Percentiles rank a stretch among this genome's conserved stretches.
phyloP scores from a whole-genome alignment of 1,140 invertebrate genomes.

The Drosophila pseudoananassae region DNA sequence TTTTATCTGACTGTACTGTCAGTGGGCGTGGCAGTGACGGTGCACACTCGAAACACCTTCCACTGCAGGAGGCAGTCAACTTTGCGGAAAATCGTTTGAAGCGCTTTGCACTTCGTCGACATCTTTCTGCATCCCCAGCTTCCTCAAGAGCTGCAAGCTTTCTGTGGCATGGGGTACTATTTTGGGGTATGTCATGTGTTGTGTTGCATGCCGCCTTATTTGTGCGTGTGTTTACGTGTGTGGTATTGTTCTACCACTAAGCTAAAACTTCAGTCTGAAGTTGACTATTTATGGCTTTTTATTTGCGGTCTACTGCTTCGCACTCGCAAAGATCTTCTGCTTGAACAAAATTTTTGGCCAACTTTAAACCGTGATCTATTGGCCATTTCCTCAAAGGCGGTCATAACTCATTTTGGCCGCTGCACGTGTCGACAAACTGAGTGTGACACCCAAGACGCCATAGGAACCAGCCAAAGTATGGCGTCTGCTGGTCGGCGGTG shows the following conservation, averaged over 20 bases:
- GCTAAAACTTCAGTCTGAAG: constrained; percentile 56
- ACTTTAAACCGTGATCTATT: constrained; percentile 45
- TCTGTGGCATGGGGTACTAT: background rate
- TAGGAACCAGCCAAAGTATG: constrained; percentile 17
- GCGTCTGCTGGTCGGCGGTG: constrained; percentile 42
- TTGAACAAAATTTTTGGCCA: constrained; percentile 15
- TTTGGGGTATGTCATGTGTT: constrained; percentile 10
- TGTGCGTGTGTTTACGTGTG: constrained; percentile 17
- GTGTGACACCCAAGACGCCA: constrained; percentile 59
- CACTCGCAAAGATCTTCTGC: constrained; percentile 19
- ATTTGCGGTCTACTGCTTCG: constrained; percentile 37
- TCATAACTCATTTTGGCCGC: constrained; percentile 65
- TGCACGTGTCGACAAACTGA: constrained; percentile 61
- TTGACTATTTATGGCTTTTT: constrained; percentile 54
- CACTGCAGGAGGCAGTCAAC: constrained; percentile 78
- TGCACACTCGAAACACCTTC: constrained; percentile 71
- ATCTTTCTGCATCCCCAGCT: constrained; percentile 60
- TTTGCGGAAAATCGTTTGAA: constrained; percentile 83
- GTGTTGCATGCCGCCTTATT: constrained; percentile 4
- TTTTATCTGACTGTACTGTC: background rate
- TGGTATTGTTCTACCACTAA: constrained; percentile 57
- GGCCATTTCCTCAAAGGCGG: constrained; percentile 15
- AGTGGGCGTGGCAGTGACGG: constrained; percentile 25
- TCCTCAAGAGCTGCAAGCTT: constrained; percentile 40
- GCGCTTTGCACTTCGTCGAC: constrained; percentile 80